Base-by-base conservation (phyloP, 1,140 invertebrate genomes). In the Aphidius gifuensis region DNA sequence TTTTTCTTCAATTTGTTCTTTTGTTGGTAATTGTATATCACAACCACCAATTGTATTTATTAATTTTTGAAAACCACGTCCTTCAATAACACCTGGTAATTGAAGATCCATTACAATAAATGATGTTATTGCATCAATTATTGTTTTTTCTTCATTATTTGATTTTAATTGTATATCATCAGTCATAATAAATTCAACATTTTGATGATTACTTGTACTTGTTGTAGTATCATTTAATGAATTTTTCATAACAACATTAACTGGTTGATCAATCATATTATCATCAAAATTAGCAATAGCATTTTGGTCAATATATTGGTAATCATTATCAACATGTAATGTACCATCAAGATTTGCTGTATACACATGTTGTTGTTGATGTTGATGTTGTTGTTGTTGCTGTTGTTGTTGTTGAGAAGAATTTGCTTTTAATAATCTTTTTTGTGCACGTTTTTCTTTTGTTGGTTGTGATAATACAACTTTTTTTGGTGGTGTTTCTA, bases 51-150 rank as follows among this genome's bases (percentile, higher is more conserved):
- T 64, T 0, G 82, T 81, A 1, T 80, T 81, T 1, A 84, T 74
- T 1, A 85, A 66, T 56, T 81, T 75, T 55, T 83, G 81, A 61
- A 84, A 85, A 40, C 83, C 83, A 67, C 74, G 73, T 9, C 81
- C 80, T 63, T 84, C 81, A 0, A 84, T 82, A 9, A 84, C 72
- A 59, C 83, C 81, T 5, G 82, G 82, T 46, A 78, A 62, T 56
- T 83, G 80, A 5, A 84, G 65, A 59, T 84, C 82, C 61, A 81
- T 75, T 39, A 84, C 76, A 6, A 83, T 70, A 62, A 83, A 83
- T 60, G 83, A 81, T 0, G 79, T 71, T 44, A 84, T 80, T 40
- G 80, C 78, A 62, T 83, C 82, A 0, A 76, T 76, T 0, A 83
- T 71, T 1, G 74, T 71, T 62, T 79, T 80, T 6, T 69, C 72